phyloP scores from a whole-genome alignment of 2,113 vertebrate genomes.

The Pelecanoides urinatrix region DNA sequence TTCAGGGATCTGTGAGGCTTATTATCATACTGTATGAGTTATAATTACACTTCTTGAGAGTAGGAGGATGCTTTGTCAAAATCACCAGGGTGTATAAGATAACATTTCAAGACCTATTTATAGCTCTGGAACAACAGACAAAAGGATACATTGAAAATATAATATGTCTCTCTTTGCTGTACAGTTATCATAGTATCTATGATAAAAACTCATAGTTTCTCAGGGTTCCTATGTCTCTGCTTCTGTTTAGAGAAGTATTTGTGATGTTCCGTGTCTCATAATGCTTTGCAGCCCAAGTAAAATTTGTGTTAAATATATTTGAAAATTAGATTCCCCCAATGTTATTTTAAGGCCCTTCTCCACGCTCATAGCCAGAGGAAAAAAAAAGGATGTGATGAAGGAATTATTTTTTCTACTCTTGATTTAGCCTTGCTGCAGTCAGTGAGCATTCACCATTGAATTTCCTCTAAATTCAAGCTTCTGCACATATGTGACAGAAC shows the following conservation, averaged over 20 bases:
- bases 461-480: not conserved
- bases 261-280: not conserved
- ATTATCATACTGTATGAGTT: not conserved
- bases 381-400: not conserved
- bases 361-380: not conserved
- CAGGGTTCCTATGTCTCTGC: not conserved
- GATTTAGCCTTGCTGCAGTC: not conserved
- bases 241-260: not conserved
- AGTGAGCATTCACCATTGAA: not conserved
- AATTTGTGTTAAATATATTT: not conserved
- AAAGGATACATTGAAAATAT: not conserved
- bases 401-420: not conserved
- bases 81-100: not conserved
- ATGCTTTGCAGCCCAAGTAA: not conserved
- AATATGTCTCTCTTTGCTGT: not conserved
- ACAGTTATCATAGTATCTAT: not conserved
- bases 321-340: not conserved
- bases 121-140: not conserved
- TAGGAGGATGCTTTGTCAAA: not conserved
- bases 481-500: not conserved
- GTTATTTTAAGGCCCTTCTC: not conserved
- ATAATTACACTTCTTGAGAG: constrained; percentile 7
- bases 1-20: not conserved
- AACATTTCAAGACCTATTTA: not conserved
- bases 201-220: not conserved